A percentile compares a stretch with the other conserved stretches of the same genome.
Conservation (phyloP, 2,797 vertebrate genomes). For the Alcedo quadribrachys region DNA sequence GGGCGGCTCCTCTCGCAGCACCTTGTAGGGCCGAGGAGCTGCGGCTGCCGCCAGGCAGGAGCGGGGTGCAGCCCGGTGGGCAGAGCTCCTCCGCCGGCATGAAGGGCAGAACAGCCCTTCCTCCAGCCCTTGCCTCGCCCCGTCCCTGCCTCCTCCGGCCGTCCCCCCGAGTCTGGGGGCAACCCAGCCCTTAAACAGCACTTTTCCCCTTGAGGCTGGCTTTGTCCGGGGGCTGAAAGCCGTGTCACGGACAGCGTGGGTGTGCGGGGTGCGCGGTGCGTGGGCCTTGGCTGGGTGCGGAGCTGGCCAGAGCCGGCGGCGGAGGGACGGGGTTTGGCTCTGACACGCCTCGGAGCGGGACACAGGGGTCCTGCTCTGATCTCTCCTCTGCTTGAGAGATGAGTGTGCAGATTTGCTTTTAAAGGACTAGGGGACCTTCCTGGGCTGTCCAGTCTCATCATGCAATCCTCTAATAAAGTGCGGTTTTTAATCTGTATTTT, state of each 20-base stretch:
- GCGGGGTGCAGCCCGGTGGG: too few species aligned
- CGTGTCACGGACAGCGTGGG: neutral
- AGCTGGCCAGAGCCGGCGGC: too few species aligned
- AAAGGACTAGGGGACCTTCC: neutral
- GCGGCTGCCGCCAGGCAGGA: neutral
- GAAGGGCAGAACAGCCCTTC: neutral
- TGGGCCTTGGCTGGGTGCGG: neutral
- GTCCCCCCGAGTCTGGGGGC: neutral
- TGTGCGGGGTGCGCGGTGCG: neutral
- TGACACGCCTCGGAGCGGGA: neutral
- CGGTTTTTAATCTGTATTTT: neutral
- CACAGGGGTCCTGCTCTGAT: neutral
- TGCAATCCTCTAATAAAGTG: neutral
- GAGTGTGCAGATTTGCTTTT: constrained; percentile 43
- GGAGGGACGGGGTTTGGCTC: neutral
- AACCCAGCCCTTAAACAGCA: fast-evolving
- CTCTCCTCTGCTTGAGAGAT: neutral
- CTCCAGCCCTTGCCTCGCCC: too few species aligned
- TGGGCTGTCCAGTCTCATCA: neutral
- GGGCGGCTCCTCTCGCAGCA: neutral
- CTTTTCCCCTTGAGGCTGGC: neutral
- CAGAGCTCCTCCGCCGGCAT: neutral
- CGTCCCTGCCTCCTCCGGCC: neutral
- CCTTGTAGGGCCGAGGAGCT: neutral
- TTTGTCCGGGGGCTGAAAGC: neutral